A percentile compares a stretch with the other conserved stretches of the same genome.
Conservation (phyloP, 2,888 invertebrate species). For the Pandemis corylana region DNA sequence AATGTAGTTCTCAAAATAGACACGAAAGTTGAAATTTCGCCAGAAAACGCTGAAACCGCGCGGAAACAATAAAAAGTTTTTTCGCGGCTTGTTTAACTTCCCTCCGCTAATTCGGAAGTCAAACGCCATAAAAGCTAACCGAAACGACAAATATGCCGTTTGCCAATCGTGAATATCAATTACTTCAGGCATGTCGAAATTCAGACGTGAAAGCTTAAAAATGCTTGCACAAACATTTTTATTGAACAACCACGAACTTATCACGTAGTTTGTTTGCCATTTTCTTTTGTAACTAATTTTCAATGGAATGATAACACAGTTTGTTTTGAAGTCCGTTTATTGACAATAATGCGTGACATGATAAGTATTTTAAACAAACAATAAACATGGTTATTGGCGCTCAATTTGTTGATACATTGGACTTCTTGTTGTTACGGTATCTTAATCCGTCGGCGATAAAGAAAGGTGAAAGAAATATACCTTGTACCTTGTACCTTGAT, state of each 20-base stretch:
- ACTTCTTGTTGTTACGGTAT: not conserved
- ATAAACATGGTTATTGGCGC: not conserved
- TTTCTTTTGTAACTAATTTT: slow-evolving; percentile 1
- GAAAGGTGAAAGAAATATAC: not conserved
- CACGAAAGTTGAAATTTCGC: not conserved
- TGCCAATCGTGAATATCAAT: slow-evolving; percentile 5
- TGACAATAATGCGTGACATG: slow-evolving; percentile 31
- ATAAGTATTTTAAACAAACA: slow-evolving; percentile 15
- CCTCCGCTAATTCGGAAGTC: not conserved
- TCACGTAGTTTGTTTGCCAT: slow-evolving; percentile 19
- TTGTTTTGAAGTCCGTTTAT: slow-evolving; percentile 7
- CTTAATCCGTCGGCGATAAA: not conserved
- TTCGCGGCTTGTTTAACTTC: not conserved
- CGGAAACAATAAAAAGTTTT: too few relatives aligned
- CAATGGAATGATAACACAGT: slow-evolving; percentile 29
- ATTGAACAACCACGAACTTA: not conserved
- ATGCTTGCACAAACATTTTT: slow-evolving; percentile 3
- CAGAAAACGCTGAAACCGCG: not conserved
- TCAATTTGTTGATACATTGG: slow-evolving; percentile 1
- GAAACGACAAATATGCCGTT: not conserved
- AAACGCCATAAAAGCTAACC: not conserved
- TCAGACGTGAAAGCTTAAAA: not conserved
- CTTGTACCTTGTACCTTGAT: not conserved
- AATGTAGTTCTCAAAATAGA: not conserved
- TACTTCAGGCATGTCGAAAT: not conserved